These are phyloP conservation scores for Spicauda simplicius DNA, from an alignment of 2,888 invertebrate species.

Conservation along the genomic window DNA sequence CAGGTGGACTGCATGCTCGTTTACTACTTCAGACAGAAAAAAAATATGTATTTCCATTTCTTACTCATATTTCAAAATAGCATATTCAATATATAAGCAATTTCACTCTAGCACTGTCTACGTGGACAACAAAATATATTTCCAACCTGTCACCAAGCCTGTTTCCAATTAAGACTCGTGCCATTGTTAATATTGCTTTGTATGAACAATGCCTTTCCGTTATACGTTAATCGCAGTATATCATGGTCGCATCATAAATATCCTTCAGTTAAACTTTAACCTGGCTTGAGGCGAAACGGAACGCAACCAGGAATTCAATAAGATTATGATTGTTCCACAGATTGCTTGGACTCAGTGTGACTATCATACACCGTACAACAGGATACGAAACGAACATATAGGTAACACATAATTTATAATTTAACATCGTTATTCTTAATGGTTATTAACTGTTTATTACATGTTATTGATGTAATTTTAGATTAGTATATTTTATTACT, in stretches of 20 bases:
- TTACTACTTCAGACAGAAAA: too few relatives aligned
- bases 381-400: background rate
- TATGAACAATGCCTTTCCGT: constrained; percentile 19
- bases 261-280: constrained; percentile 56
- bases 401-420: too few relatives aligned
- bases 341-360: constrained; percentile 48
- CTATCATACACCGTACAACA: background rate
- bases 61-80: too few relatives aligned
- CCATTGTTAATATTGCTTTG: constrained; percentile 29
- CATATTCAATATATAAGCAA: too few relatives aligned
- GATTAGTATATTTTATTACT: too few relatives aligned
- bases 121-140: constrained; percentile 14
- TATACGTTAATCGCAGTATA: constrained; percentile 24
- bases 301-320: constrained; percentile 54
- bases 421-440: background rate
- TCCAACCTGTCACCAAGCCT: constrained; percentile 13
- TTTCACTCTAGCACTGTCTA: background rate
- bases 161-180: constrained; percentile 27
- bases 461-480: too few relatives aligned
- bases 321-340: constrained; percentile 55
- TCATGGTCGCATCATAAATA: constrained; percentile 27
- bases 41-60: too few relatives aligned
- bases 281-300: constrained; percentile 50
- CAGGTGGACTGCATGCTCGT: too few relatives aligned
- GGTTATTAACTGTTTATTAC: too few relatives aligned